Evolutionary conservation across 2,888 invertebrate species (phyloP), one percentile per base, ranked within the genome.

Genomic region (Parnassius orleans): DNA sequence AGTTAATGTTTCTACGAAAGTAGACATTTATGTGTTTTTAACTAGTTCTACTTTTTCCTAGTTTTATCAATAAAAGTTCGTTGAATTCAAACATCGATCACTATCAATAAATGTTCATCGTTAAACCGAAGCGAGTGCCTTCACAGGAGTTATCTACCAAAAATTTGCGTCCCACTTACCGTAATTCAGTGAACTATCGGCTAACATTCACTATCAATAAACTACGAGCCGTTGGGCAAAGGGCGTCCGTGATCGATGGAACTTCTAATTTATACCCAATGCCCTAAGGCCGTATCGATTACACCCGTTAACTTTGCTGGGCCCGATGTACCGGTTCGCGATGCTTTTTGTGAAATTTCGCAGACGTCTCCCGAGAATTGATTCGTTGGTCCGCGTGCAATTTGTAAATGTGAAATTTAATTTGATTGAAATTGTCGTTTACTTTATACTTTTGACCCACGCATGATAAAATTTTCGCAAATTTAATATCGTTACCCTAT

Each of bases 281-380:
- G 84, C 90, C 90, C 90, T 87, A 79, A 88, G 90, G 90, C 85
- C 90, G 86, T 87, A 91, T 91, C 90, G 89, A 87, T 91, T 90
- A 90, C 90, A 73, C 72, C 69, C 72, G 72, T 77, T 78, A 90
- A 87, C 82, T 89, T 90, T 73, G 79, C 71, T 67, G 57, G 74
- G 75, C 75, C 77, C 73, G 71, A 67, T 72, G 76, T 75, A 71
- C 78, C 75, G 11, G 60, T 57, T 72, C 68, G 74, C 73, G 75
- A 61, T 73, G 84, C 83, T 88, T 89, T 89, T 89, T 89, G 85
- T 83, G 78, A 84, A 84, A 83, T 84, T 80, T 79, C 73, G 65
- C 68, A 68, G 69, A 46, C 67, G 76, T 81, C 87, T 80, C 86
- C 72, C 1, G 86, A 74, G 87, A 77, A 75, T 83, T 79, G 69